Conservation (phyloP, 1,140 invertebrate genomes). For the Drosophila asahinai region DNA sequence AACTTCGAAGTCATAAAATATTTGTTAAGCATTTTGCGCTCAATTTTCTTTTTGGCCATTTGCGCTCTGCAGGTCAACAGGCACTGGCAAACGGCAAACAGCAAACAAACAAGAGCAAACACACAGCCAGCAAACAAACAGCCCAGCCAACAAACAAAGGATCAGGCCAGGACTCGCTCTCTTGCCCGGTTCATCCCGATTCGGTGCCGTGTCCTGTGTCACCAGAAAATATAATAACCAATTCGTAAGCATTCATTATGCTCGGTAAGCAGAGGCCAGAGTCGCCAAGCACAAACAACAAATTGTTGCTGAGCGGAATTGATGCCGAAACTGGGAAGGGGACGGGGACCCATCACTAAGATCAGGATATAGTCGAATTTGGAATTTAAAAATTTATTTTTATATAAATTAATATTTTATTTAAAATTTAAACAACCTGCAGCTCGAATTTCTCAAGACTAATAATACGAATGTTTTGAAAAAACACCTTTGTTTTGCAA, state of each 20-base stretch:
- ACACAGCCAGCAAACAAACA: constrained; percentile 36
- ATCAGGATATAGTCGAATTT: background rate
- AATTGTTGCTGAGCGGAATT: background rate
- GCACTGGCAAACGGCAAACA: constrained; percentile 46
- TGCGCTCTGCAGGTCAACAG: constrained; percentile 72
- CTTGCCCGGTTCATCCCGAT: constrained; percentile 1
- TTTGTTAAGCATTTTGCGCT: constrained; percentile 82
- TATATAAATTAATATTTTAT: background rate
- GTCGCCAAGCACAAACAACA: constrained; percentile 8
- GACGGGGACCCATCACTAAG: background rate
- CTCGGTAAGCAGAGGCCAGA: constrained; percentile 39
- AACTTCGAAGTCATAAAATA: constrained; percentile 80
- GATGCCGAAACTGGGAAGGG: background rate
- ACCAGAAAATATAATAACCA: constrained; percentile 67
- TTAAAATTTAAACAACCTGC: background rate
- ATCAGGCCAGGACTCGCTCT: constrained; percentile 2
- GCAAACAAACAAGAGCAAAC: constrained; percentile 47
- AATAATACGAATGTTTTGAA: too few relatives aligned
- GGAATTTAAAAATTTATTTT: background rate
- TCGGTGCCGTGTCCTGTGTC: constrained; percentile 14
- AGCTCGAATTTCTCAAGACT: too few relatives aligned
- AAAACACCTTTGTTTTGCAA: too few relatives aligned
- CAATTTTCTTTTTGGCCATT: constrained; percentile 77
- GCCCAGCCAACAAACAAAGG: constrained; percentile 25
- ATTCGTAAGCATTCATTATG: constrained; percentile 79